A percentile compares a stretch with the other conserved stretches of the same genome.
Conservation (phyloP, 2,888 invertebrate genomes). For the Hypselothyrea guttata region DNA sequence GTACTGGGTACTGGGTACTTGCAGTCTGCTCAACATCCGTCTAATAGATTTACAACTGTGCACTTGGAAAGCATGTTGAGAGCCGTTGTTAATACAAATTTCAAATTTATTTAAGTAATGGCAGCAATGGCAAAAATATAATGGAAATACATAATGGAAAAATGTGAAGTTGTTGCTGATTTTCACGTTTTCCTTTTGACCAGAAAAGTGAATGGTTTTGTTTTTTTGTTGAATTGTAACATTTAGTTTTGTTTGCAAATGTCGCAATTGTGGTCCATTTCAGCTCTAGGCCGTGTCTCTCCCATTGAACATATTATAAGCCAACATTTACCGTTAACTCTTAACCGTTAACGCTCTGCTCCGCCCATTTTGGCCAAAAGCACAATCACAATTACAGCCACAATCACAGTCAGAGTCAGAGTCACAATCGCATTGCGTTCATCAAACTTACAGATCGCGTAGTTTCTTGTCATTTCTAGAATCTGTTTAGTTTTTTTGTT, state of each 20-base stretch:
- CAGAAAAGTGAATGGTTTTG: slow-evolving; percentile 64
- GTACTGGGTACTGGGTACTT: no score
- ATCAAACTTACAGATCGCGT: slow-evolving; percentile 58
- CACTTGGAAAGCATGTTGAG: slow-evolving; percentile 27
- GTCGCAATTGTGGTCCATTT: slow-evolving; percentile 57
- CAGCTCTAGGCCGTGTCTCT: slow-evolving; percentile 20
- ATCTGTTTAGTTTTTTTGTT: slow-evolving; percentile 21
- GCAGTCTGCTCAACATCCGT: slow-evolving; percentile 21
- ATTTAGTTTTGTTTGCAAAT: slow-evolving; percentile 60
- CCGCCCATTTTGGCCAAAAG: no score
- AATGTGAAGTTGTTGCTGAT: slow-evolving; percentile 49
- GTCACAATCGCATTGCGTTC: slow-evolving; percentile 59
- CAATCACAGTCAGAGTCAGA: slow-evolving; percentile 44
- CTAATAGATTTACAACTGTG: slow-evolving; percentile 1
- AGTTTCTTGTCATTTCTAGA: slow-evolving; percentile 48
- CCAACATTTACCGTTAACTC: slow-evolving; percentile 10
- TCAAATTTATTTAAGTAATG: slow-evolving; percentile 39
- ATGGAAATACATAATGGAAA: slow-evolving; percentile 15
- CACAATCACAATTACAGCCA: no score
- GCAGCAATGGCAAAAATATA: slow-evolving; percentile 13
- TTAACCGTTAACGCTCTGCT: slow-evolving; percentile 25
- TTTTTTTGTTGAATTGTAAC: slow-evolving; percentile 34
- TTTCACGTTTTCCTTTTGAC: slow-evolving; percentile 63
- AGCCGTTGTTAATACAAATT: slow-evolving; percentile 29
- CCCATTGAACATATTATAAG: slow-evolving; percentile 35